These are phyloP conservation scores for Bufo gargarizans DNA, from an alignment of 2,113 vertebrate genomes.

Conservation along the genomic window DNA sequence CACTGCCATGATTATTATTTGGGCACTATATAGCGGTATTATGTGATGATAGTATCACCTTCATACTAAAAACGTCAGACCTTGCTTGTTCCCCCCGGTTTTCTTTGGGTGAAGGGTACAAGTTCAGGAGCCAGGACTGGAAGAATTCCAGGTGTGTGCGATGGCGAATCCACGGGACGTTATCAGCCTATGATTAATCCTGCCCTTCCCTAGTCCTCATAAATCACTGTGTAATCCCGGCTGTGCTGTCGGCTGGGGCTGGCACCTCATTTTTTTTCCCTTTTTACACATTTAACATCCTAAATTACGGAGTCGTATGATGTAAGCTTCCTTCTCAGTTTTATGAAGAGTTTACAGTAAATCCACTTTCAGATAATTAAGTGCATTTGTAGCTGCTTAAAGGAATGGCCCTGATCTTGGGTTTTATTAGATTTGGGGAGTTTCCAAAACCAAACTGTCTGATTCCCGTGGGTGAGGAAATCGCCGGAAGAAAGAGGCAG, in stretches of 20 bases:
- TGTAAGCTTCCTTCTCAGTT: conserved; percentile 69
- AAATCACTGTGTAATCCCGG: conserved; percentile 47
- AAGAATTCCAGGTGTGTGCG: background rate
- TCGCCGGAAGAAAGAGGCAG: background rate
- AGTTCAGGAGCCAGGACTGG: background rate
- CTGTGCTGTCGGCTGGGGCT: conserved; percentile 29
- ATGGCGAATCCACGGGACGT: background rate
- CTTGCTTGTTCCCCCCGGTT: background rate
- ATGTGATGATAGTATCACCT: too few relatives aligned
- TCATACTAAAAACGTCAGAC: background rate
- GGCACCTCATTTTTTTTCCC: conserved; percentile 59
- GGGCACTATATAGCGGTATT: background rate
- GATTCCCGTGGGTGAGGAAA: background rate
- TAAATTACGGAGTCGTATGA: conserved; percentile 58
- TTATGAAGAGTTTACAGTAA: conserved; percentile 66
- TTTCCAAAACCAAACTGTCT: conserved; percentile 70
- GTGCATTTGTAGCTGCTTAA: conserved; percentile 72
- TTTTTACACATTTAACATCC: conserved; percentile 58
- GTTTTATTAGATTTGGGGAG: conserved; percentile 75
- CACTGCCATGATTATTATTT: background rate
- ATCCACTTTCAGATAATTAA: conserved; percentile 69
- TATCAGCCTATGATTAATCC: conserved; percentile 17
- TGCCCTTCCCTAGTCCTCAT: conserved; percentile 19
- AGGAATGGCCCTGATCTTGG: conserved; percentile 72
- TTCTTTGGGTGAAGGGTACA: background rate